A percentile compares a stretch with the other conserved stretches of the same genome.
Evolutionary conservation across 92 coral and sea anemone genomes (phyloP).

Genomic region (Paragorgia papillata): DNA sequence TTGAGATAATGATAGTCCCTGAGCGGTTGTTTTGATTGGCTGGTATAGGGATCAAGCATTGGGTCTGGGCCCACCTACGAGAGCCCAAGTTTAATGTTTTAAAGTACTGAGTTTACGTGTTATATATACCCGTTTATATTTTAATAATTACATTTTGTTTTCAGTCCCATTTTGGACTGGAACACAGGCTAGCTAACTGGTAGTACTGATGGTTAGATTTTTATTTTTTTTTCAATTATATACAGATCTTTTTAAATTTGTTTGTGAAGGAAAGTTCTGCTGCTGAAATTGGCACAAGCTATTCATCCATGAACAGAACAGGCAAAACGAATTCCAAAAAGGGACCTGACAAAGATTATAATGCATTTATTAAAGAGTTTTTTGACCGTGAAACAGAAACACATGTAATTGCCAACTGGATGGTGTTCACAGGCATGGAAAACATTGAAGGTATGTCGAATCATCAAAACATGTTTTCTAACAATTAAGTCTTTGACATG

Average conservation of each 20-base stretch:
- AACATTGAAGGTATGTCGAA: too few species aligned
- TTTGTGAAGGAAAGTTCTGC: constrained; percentile 61
- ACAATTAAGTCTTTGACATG: too few species aligned
- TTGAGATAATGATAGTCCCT: too few species aligned
- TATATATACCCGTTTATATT: too few species aligned
- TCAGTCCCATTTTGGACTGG: too few species aligned
- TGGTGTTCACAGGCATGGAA: constrained; percentile 56
- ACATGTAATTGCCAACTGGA: constrained; percentile 60
- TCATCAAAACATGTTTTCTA: too few species aligned
- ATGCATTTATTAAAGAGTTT: constrained; percentile 58
- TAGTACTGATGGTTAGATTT: neutral
- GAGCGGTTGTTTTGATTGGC: too few species aligned
- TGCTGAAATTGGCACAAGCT: constrained; percentile 58
- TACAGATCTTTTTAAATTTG: constrained; percentile 46
- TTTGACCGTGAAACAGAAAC: constrained; percentile 58
- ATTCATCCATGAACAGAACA: constrained; percentile 55
- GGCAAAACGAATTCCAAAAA: constrained; percentile 57
- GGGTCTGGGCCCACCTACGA: too few species aligned
- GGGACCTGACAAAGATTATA: constrained; percentile 60
- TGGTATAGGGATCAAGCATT: too few species aligned
- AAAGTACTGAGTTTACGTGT: too few species aligned
- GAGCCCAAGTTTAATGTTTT: too few species aligned
- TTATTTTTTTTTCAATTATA: constrained; percentile 2
- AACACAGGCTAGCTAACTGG: neutral
- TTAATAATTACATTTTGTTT: too few species aligned